Base-by-base conservation (phyloP, 35 echinoderm and acorn worm genomes). In the Ophioderma brevispina region DNA sequence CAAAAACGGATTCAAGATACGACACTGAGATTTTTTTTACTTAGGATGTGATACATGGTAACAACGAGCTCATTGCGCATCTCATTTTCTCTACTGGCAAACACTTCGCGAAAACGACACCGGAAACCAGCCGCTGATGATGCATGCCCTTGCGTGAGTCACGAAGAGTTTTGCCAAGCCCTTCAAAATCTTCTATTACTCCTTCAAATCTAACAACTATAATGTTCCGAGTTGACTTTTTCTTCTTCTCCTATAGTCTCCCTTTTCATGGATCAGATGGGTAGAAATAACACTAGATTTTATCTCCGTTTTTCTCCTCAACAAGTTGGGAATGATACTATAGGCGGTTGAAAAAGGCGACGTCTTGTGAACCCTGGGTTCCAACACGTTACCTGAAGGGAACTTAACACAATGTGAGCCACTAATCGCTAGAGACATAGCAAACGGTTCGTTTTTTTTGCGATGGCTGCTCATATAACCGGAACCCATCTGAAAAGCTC, bases 81-180 rank as follows among this genome's bases (percentile, higher is more conserved):
- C 59, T 70, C 59, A 70, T 70, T 70, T 70, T 70, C 59, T 25
- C 59, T 25, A 70, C 2, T 46, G 59, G 59, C 59, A 70, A 70
- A 70, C 59, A 70, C 59, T 70, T 70, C 10, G 59, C 59, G 59
- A 70, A 70, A 70, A 70, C 59, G 59, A 70, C 59, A 70, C 59
- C 59, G 59, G 59, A 70, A 70, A 70, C 59, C 59, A 70, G 59
- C 59, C 59, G 15, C 8, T 52, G 46, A 46, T 70, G 59, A 70
- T 70, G 59, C 59, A 70, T 70, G 59, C 59, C 59, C 59, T 70
- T 70, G 28, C 28, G 28, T 70, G 59, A 70, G 59, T 70, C 59
- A 70, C 59, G 10, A 70, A 70, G 59, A 70, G 59, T 70, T 70
- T 30, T 18, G 59, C 28, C 28, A 70, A 70, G 59, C 28, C 59